Evolutionary conservation across 1,140 invertebrate genomes (phyloP).

Genomic region (Eriosoma lanigerum): DNA sequence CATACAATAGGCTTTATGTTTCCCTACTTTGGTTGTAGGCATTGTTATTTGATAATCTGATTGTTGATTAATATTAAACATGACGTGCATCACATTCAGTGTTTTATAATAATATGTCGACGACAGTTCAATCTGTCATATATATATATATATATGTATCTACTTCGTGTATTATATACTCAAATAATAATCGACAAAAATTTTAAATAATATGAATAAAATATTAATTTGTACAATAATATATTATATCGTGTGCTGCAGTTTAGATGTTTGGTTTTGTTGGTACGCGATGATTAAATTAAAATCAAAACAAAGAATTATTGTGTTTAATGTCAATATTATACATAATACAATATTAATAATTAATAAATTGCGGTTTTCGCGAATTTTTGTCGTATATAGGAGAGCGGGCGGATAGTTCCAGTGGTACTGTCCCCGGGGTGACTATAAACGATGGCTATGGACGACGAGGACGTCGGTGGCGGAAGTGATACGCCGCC

Average conservation of each 20-base stretch:
- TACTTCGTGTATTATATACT: neutral
- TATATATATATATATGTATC: neutral
- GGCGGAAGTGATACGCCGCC: slow-evolving; percentile 17
- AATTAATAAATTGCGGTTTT: neutral
- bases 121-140: slow-evolving; percentile 21
- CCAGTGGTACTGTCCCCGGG: neutral
- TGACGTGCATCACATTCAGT: neutral
- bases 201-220: no score
- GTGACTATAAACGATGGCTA: neutral
- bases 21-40: neutral
- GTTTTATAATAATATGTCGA: neutral
- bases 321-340: neutral
- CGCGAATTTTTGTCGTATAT: neutral
- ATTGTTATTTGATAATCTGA: slow-evolving; percentile 34
- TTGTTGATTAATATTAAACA: slow-evolving; percentile 35
- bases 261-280: no score
- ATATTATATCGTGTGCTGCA: no score
- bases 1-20: slow-evolving; percentile 18
- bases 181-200: no score
- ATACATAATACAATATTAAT: neutral
- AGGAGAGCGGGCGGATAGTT: slow-evolving; percentile 24
- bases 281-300: no score
- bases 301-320: neutral
- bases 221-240: no score
- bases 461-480: slow-evolving; percentile 34